Evolutionary conservation across 2,888 invertebrate genomes (phyloP), one percentile per base, ranked within the genome.

Genomic region (Coremacera marginata): DNA sequence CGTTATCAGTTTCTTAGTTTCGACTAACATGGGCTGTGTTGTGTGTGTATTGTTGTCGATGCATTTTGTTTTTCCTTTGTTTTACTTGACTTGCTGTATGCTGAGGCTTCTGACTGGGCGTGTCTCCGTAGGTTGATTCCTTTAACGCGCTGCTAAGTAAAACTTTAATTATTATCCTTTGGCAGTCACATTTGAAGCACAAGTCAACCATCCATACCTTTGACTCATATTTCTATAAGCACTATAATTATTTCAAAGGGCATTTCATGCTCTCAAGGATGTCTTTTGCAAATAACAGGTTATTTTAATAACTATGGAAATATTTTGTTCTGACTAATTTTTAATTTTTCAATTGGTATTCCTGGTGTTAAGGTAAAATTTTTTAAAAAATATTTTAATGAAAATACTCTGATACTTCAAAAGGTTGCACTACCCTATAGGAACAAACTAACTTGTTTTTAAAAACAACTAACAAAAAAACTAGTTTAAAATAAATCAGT

Each of bases 201-300:
- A 2, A 55, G n/a, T 9, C 52, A 22, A 19, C 4, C 16, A 16
- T n/a, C 16, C 52, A 22, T 22, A 5, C 55, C 55, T 19, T 55
- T 19, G 5, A 55, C 55, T 55, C 55, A 22, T 22, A 55, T 55
- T 55, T 55, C 34, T 1, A 7, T 27, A 8, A 22, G 37, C n/a
- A 49, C 44, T 19, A 67, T 37, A 44, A 44, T 44, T 44, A 34
- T 67, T 67, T 31, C 34, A 44, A 67, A 67, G 37, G 19, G 37
- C 22, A 67, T 65, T 65, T 65, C 19, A 9, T 65, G 34, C 44
- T n/a, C 14, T 37, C 67, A 68, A 68, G 63, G 51, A 68, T 68
- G 27, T 68, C 27, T 68, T 68, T 68, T 11, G 25, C 25, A 68
- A 68, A 68, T 68, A 68, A 51, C 68, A 14, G 68, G 68, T 68